phyloP scores from a whole-genome alignment of 2,113 vertebrate species.

The western clawed frog (Xenopus tropicalis) region UCB_Xtro_10.0 CM004448.2:110191001-110191500 shows the following conservation, averaged over 20 bases:
- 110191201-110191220: constrained; percentile 84
- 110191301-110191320: constrained; percentile 77
- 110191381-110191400: constrained; percentile 59
- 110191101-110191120: constrained; percentile 78
- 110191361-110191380: constrained; percentile 67
- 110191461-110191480: constrained; percentile 60
- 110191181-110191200: constrained; percentile 83
- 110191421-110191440: constrained; percentile 63
- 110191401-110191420: constrained; percentile 71
- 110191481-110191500: constrained; percentile 62
- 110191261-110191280: constrained; percentile 64
- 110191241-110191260: constrained; percentile 79
- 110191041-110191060: constrained; percentile 48
- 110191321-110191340: constrained; percentile 74
- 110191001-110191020: not conserved
- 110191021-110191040: constrained; percentile 2
- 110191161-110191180: constrained; percentile 79
- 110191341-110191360: constrained; percentile 78
- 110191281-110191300: constrained; percentile 74
- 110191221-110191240: constrained; percentile 81
- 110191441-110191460: constrained; percentile 54
- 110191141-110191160: constrained; percentile 82
- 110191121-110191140: constrained; percentile 81
- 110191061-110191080: constrained; percentile 69
- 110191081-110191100: constrained; percentile 69